Base-by-base conservation (phyloP, 2,888 invertebrate genomes). In the Nebria brevicollis region DNA sequence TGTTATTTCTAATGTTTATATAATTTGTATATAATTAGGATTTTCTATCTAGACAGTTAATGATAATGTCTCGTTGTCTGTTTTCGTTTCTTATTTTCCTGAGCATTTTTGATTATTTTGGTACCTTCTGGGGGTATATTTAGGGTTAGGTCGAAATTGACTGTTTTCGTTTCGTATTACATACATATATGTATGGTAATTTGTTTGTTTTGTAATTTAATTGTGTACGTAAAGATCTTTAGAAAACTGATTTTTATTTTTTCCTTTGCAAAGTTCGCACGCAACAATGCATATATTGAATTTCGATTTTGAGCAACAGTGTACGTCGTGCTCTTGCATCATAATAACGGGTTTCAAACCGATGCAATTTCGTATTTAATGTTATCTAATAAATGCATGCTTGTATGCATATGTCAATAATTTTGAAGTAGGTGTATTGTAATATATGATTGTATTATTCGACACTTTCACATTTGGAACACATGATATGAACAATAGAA, bases 381-480 rank as follows among this genome's bases (percentile, higher is more conserved):
- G 54, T 54, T 54, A 54, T 54, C 54, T 54, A 54, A 54, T 54
- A 54, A 54, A 54, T 11, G 54, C 34, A 34, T 34, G 34, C 34
- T 5, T 34, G 34, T 34, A 34, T 34, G 34, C 54, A 54, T 54
- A 54, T 54, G 54, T 54, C 54, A 54, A 54, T 54, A 54, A 3
- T 20, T 54, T 54, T 54, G 54, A 54, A 54, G 54, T 54, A 13
- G 54, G 54, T 54, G 54, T 54, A 8, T 13, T 54, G 54, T 54
- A 34, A 34, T 34, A 6, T 54, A 54, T 54, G 8, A 54, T 54
- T 11, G 54, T 54, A 54, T 54, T 54, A 54, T 54, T 54, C 4
- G 54, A 54, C 54, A 54, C 54, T 54, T 54, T 54, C 54, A 54
- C 54, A 54, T 54, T 54, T 54, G 54, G 54, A 54, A 54, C 54